Evolutionary conservation across 2,888 invertebrate genomes (phyloP), one percentile per base, ranked within the genome.

Genomic region (Aleiodes alternator): DNA sequence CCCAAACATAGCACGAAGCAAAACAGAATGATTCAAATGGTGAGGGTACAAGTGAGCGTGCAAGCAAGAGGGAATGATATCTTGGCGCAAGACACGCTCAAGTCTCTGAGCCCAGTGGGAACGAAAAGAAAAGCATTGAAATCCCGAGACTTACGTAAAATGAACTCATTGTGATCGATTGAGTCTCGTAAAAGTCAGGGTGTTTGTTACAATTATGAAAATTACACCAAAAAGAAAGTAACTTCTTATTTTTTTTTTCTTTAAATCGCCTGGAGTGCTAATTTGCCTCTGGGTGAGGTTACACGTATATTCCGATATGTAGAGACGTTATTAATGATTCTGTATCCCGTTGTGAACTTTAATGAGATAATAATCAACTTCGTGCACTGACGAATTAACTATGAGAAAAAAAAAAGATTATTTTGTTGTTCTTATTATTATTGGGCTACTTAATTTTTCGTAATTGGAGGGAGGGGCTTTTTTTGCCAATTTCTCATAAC

Each of bases 121-220:
- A 43, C 43, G 43, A 9, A 61, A 61, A 61, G 12, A 14, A 66
- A 66, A 66, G 23, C 50, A 50, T 14, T 53, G 51, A 68, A 64
- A 72, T 53, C n/a, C 23, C 38, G 0, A 29, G 55, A 66, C 34
- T 72, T 72, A 72, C 72, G 72, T 66, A 72, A 69, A 68, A 72
- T 55, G 48, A 64, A 55, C 38, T 66, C 55, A 72, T 72, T 72
- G 72, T 72, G 66, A 72, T 66, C 64, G 64, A 66, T 72, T 43
- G 64, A 38, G 50, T 59, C 71, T 34, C n/a, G 16, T 29, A 5
- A 23, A 38, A 34, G 11, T 8, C 14, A 23, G 31, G 34, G 51
- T 43, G 51, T 61, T 51, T 14, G 43, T 34, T 61, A 11, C 43
- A 43, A 61, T 61, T 29, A 16, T 43, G 23, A 64, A 64, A 64